A percentile compares a stretch with the other conserved stretches of the same genome.
Conservation (phyloP, 2,888 invertebrate species). For the Cheilosia urbana region DNA sequence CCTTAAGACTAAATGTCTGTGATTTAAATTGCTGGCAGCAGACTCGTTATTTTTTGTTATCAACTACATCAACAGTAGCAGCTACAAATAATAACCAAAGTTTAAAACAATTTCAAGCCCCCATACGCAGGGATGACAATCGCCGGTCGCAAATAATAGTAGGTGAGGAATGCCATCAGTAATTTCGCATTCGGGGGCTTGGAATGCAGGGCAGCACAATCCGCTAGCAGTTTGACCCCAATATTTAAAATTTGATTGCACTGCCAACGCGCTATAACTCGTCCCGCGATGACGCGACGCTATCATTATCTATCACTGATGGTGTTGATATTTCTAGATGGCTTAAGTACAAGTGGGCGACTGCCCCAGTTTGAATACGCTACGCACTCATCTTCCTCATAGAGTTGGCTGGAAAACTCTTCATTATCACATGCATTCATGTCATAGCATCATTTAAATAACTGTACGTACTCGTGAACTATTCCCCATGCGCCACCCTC, state of each 20-base stretch:
- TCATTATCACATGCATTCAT: conserved; percentile 57
- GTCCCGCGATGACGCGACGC: conserved; percentile 44
- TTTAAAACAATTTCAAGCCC: conserved; percentile 14
- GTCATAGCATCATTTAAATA: conserved; percentile 44
- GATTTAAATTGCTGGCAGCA: conserved; percentile 23
- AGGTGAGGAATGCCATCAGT: neutral
- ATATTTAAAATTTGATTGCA: conserved; percentile 37
- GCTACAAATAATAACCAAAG: conserved; percentile 20
- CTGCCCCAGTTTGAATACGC: conserved; percentile 41
- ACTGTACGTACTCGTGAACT: conserved; percentile 22
- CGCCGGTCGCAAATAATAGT: conserved; percentile 5
- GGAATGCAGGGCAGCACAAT: conserved; percentile 33
- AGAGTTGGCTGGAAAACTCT: conserved; percentile 28
- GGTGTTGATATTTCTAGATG: conserved; percentile 52
- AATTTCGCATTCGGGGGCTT: conserved; percentile 34
- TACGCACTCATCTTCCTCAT: conserved; percentile 24
- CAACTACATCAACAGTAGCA: conserved; percentile 9
- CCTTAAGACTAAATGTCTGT: conserved; percentile 34
- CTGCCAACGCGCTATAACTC: conserved; percentile 41
- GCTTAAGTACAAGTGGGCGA: conserved; percentile 63
- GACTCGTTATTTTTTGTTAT: neutral
- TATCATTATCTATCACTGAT: conserved; percentile 13
- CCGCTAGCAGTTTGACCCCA: conserved; percentile 36
- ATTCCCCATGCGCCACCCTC: conserved; percentile 37
- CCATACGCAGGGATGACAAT: neutral